phyloP scores from a whole-genome alignment of 2,797 vertebrate genomes.

The Brotogeris chrysoptera region DNA sequence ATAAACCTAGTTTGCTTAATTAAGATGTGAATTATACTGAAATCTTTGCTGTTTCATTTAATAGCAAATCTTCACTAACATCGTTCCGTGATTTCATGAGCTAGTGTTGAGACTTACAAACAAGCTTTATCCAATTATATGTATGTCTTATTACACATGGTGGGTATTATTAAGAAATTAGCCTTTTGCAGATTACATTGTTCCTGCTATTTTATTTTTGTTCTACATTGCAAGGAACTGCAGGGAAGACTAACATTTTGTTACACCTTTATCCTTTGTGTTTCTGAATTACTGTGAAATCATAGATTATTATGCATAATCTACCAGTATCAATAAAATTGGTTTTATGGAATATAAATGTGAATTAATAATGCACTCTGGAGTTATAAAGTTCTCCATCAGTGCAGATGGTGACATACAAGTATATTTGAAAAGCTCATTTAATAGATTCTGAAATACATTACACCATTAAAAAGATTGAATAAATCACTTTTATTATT shows the following conservation, averaged over 20 bases:
- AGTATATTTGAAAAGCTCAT: not conserved
- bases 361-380: conserved; percentile 13
- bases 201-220: not conserved
- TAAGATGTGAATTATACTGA: not conserved
- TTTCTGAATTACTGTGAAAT: not conserved
- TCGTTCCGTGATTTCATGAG: not conserved
- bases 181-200: not conserved
- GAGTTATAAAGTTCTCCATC: conserved; percentile 38
- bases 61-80: not conserved
- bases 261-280: not conserved
- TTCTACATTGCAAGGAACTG: not conserved
- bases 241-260: not conserved
- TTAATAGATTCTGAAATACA: conserved; percentile 2
- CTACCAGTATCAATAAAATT: conserved; percentile 20
- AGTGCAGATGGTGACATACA: not conserved
- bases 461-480: not conserved
- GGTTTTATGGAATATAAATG: conserved; percentile 3
- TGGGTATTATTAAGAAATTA: not conserved
- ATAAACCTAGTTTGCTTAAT: not conserved
- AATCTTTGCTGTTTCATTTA: not conserved
- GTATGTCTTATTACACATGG: not conserved
- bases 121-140: not conserved
- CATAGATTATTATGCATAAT: conserved; percentile 18
- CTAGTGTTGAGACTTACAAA: not conserved
- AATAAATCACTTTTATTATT: conserved; percentile 17